Evolutionary conservation across 2,888 invertebrate species (phyloP).

Genomic region (Dolomedes plantarius): DNA sequence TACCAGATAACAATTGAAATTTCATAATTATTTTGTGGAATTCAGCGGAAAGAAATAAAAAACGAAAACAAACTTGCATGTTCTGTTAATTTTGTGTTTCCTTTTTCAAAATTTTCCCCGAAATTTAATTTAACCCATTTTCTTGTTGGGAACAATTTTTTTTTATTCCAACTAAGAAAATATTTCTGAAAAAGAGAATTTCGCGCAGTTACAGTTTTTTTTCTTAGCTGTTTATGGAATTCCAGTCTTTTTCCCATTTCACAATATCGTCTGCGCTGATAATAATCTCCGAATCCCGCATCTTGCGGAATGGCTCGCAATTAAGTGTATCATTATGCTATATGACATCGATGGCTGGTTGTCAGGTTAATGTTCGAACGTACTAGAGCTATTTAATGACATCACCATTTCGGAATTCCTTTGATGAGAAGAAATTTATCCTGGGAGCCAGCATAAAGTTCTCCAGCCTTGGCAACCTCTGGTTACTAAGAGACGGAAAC

Average conservation of each 20-base stretch:
- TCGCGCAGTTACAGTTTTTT: neutral
- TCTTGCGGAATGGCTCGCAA: constrained; percentile 48
- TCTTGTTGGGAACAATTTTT: neutral
- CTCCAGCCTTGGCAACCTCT: constrained; percentile 49
- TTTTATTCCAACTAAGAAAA: neutral
- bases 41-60: neutral
- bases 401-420: constrained; percentile 66
- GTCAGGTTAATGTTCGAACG: constrained; percentile 46
- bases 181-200: neutral
- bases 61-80: neutral
- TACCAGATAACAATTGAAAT: neutral
- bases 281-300: constrained; percentile 22
- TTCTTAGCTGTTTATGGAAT: constrained; percentile 38
- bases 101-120: neutral
- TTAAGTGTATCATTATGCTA: constrained; percentile 64
- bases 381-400: constrained; percentile 51
- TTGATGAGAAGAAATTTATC: constrained; percentile 63
- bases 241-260: constrained; percentile 22
- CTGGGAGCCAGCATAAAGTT: constrained; percentile 45
- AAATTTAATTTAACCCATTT: neutral
- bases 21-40: neutral
- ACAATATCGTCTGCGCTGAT: constrained; percentile 19
- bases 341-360: constrained; percentile 41
- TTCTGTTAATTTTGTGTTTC: neutral
- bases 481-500: constrained; percentile 51